Evolutionary conservation across 2,113 vertebrate species (phyloP).

Genomic region (Campylomormyrus numenius): DNA sequence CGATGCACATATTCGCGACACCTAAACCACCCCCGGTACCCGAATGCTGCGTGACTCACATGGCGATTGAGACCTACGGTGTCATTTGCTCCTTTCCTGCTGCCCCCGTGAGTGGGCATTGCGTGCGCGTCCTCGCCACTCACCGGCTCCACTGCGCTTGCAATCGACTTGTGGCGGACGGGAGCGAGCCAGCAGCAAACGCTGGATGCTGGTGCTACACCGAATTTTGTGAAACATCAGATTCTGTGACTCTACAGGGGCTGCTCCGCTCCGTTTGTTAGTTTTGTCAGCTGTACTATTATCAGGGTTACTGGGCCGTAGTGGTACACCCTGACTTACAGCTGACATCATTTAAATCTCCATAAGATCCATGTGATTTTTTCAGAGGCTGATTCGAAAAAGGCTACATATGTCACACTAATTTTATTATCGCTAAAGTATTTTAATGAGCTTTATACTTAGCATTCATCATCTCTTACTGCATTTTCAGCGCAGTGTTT

Average conservation of each 20-base stretch:
- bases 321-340: not conserved
- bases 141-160: not conserved
- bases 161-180: not conserved
- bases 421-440: not conserved
- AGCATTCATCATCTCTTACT: not conserved
- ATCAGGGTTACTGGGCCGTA: not conserved
- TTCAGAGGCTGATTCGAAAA: not conserved
- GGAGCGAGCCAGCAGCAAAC: not conserved
- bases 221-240: not conserved
- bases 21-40: not conserved
- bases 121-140: not conserved
- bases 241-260: not conserved
- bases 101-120: not conserved
- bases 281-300: not conserved
- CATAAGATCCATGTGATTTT: not conserved
- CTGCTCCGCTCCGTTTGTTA: not conserved
- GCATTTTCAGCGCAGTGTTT: not conserved
- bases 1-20: not conserved
- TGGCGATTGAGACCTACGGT: not conserved
- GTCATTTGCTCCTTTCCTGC: not conserved
- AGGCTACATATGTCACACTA: not conserved
- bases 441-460: not conserved
- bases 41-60: not conserved
- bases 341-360: not conserved
- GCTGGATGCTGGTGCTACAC: not conserved